Conservation (phyloP, 2,113 vertebrate species). For the Brachypteracias leptosomus region DNA sequence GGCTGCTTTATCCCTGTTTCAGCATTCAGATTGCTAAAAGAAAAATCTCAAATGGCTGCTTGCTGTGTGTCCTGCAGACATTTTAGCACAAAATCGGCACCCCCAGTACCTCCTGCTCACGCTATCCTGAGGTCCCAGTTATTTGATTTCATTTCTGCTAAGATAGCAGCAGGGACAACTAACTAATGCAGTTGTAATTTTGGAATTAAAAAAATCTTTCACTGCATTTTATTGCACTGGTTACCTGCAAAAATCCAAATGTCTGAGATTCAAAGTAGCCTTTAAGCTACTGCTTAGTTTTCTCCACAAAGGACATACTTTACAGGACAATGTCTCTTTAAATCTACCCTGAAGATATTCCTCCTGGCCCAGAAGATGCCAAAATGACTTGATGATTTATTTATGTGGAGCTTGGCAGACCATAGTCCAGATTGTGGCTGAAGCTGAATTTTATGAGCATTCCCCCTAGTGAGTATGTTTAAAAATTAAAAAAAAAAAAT, state of each 20-base stretch:
- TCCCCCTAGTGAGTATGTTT: slow-evolving; percentile 73
- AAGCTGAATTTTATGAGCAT: slow-evolving; percentile 78
- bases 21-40: background rate
- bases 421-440: slow-evolving; percentile 77
- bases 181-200: background rate
- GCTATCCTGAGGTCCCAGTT: background rate
- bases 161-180: background rate
- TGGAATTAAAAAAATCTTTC: background rate
- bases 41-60: background rate
- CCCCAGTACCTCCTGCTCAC: background rate
- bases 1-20: slow-evolving; percentile 7
- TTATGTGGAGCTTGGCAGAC: slow-evolving; percentile 77
- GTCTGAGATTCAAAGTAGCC: background rate
- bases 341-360: slow-evolving; percentile 71
- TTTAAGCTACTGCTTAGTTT: background rate
- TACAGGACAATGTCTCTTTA: slow-evolving; percentile 71
- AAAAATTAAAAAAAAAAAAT: slow-evolving; percentile 60
- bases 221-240: background rate
- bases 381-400: slow-evolving; percentile 82
- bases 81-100: background rate
- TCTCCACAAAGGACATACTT: slow-evolving; percentile 24
- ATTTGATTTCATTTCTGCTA: background rate
- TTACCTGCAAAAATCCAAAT: background rate
- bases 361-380: slow-evolving; percentile 76
- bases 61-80: background rate